phyloP scores from a whole-genome alignment of 2,113 vertebrate species.

The Nerophis ophidion region DNA sequence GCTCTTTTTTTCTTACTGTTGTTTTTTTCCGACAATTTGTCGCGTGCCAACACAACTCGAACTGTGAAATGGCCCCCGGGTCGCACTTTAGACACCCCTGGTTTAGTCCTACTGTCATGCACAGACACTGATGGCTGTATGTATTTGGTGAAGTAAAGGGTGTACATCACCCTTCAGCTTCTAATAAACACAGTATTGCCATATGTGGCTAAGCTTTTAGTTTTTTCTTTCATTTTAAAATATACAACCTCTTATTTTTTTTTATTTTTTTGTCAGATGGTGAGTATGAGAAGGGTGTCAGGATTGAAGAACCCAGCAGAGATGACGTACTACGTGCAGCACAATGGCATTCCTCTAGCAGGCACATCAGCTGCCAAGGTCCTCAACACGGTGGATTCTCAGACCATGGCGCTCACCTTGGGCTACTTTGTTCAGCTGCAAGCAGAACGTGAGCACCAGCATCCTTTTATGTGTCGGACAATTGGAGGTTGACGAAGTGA shows the following conservation, averaged over 20 bases:
- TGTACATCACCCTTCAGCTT: no score
- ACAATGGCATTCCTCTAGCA: conserved; percentile 80
- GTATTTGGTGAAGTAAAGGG: no score
- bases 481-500: conserved; percentile 2
- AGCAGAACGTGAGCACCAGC: conserved; percentile 86
- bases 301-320: conserved; percentile 89
- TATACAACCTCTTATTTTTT: conserved; percentile 5
- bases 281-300: conserved; percentile 84
- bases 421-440: conserved; percentile 95
- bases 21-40: no score
- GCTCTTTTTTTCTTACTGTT: no score
- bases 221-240: no score
- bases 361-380: conserved; percentile 91
- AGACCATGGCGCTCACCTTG: conserved; percentile 92
- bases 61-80: no score
- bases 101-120: no score
- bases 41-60: no score
- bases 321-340: conserved; percentile 90
- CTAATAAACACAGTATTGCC: no score
- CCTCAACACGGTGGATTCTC: conserved; percentile 93
- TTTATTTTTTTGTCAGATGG: conserved; percentile 78
- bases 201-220: no score
- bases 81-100: no score
- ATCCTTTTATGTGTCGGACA: conserved; percentile 17
- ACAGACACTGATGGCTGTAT: no score